Percentiles rank a stretch among this genome's conserved stretches.
phyloP scores from a whole-genome alignment of 2,888 invertebrate genomes.

The Ormyrus labotus region DNA sequence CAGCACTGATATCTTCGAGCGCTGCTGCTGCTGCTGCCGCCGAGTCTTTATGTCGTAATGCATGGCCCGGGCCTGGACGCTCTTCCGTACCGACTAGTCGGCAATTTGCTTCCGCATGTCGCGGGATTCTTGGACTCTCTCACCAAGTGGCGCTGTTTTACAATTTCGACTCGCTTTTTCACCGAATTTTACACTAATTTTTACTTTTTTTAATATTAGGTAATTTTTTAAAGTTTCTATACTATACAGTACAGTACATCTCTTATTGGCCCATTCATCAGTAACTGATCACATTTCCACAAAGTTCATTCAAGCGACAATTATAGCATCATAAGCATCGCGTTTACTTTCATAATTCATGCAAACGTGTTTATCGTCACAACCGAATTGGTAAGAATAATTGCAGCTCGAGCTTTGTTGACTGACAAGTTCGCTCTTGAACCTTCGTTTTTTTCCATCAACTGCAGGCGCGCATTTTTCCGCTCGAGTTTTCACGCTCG shows the following conservation, averaged over 20 bases:
- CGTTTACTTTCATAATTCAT: not conserved
- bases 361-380: conserved; percentile 36
- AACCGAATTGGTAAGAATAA: not conserved
- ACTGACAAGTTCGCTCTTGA: conserved; percentile 22
- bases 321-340: no score
- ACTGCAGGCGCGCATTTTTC: conserved; percentile 23
- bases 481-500: conserved; percentile 14
- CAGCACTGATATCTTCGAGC: not conserved
- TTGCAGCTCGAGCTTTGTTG: conserved; percentile 3
- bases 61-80: conserved; percentile 33
- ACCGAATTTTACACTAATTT: no score
- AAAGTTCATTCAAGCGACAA: no score
- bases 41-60: conserved; percentile 56
- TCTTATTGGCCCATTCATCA: no score
- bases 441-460: conserved; percentile 43
- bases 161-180: no score
- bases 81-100: no score
- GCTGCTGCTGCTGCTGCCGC: not conserved
- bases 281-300: no score
- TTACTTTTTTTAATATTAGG: no score
- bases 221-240: no score
- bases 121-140: not conserved
- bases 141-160: no score
- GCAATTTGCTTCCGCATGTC: not conserved
- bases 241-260: no score